Percentiles rank a stretch among this genome's conserved stretches.
Conservation (phyloP, 2,888 invertebrate genomes). For the Drosophila cognata region DNA sequence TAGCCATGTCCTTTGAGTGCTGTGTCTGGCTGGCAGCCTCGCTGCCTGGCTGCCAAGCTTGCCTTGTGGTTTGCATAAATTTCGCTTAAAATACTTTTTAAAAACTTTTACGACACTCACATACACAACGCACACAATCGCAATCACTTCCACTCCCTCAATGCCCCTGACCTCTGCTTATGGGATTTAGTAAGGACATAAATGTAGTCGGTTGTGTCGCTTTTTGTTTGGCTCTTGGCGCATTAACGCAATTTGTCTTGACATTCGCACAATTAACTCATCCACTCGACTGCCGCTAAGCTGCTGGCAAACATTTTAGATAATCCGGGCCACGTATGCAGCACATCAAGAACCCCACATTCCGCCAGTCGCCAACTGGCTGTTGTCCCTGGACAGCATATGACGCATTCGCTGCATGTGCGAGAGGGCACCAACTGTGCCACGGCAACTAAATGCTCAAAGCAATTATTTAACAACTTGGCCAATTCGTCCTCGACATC, state of each 20-base stretch:
- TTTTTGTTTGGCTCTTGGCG: conserved; percentile 58
- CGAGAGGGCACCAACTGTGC: conserved; percentile 1
- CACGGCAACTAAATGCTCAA: conserved; percentile 58
- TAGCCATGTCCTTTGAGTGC: conserved; percentile 66
- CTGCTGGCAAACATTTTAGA: conserved; percentile 64
- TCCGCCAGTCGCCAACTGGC: conserved; percentile 4
- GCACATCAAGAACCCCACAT: conserved; percentile 8
- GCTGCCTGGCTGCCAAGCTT: conserved; percentile 35
- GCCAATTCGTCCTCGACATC: conserved; percentile 50
- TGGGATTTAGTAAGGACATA: conserved; percentile 54
- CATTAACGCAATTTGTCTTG: conserved; percentile 82
- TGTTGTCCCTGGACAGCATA: conserved; percentile 34
- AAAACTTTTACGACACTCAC: conserved; percentile 74
- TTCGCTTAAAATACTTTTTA: conserved; percentile 81
- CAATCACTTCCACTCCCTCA: conserved; percentile 34
- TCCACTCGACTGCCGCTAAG: conserved; percentile 69
- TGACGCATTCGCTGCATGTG: conserved; percentile 63
- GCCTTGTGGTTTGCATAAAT: conserved; percentile 81
- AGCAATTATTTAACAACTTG: conserved; percentile 78
- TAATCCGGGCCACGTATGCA: conserved; percentile 63
- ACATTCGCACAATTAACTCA: conserved; percentile 82
- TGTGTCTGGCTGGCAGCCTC: conserved; percentile 10
- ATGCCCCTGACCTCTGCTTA: conserved; percentile 49
- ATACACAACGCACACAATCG: conserved; percentile 17
- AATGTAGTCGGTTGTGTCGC: conserved; percentile 19